Base-by-base conservation (phyloP, 2,888 invertebrate genomes). In the Xestia rhomboidea region DNA sequence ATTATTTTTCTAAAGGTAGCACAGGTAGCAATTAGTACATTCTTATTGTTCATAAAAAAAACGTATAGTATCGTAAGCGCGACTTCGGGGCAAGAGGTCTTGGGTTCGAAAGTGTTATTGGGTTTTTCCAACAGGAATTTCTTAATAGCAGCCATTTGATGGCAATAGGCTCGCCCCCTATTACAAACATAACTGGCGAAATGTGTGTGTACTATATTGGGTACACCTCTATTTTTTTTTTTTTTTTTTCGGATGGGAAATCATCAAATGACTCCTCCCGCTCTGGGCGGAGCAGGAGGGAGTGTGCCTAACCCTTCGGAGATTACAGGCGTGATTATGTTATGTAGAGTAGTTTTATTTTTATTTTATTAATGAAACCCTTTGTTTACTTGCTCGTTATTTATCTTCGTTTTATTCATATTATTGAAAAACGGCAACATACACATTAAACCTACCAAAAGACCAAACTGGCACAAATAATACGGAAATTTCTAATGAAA, bases 401-500 rank as follows among this genome's bases (percentile, higher is more conserved):
- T 27, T 27, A 27, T 24, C 21, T 34, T 21, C 21, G 10, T 21
- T 60, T 30, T 30, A 60, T 30, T 18, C 5, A 11, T 62, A 6
- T 62, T 62, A 34, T 62, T 34, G 34, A 62, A 63, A 38, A 24
- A 0, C 38, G 15, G 15, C 41, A 64, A 41, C n/a, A 63, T 7
- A 24, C 24, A 38, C 18, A 38, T n/a, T 13, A 46, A 11, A 8
- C 8, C 13, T 27, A n/a, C 11, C 11, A 66, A 72, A 72, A 72
- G 15, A 24, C 41, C 41, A 69, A 49, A 41, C 38, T n/a, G 18
- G 18, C 38, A 11, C 21, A 46, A 21, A 34, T 44, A 81, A 46
- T 51, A 68, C 18, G 10, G 63, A 77, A 76, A 71, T 82, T 67
- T 68, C 41, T 82, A 82, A 77, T 82, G 62, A 82, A 78, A 51